Conservation (phyloP, 2,888 invertebrate species). For the Pinctada fucata region DNA sequence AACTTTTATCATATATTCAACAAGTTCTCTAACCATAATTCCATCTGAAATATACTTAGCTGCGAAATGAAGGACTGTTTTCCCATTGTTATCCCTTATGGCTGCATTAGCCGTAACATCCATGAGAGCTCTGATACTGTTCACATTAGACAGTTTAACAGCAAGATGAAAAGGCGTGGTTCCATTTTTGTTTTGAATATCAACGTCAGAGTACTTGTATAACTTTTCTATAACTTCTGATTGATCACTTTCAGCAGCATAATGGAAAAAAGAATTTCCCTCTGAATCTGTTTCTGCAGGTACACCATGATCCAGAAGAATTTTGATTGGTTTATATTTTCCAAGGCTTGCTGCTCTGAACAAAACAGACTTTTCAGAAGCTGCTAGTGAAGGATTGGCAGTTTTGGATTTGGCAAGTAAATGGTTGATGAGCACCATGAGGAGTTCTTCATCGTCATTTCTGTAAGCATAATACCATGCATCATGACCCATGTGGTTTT, state of each 20-base stretch:
- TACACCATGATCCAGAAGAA: slow-evolving; percentile 61
- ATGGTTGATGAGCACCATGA: slow-evolving; percentile 52
- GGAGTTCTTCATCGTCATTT: slow-evolving; percentile 55
- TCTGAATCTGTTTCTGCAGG: slow-evolving; percentile 62
- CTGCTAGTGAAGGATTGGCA: slow-evolving; percentile 21
- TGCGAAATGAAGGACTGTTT: slow-evolving; percentile 71
- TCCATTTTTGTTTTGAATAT: slow-evolving; percentile 65
- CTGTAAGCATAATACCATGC: slow-evolving; percentile 71
- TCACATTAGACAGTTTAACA: slow-evolving; percentile 64
- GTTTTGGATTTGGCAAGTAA: background rate
- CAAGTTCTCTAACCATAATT: slow-evolving; percentile 59
- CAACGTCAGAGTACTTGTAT: slow-evolving; percentile 51
- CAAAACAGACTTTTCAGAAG: slow-evolving; percentile 48
- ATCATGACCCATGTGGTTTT: slow-evolving; percentile 69
- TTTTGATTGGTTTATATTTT: slow-evolving; percentile 61
- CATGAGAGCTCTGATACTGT: slow-evolving; percentile 59
- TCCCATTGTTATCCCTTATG: slow-evolving; percentile 64
- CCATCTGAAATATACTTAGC: slow-evolving; percentile 57
- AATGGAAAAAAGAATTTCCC: slow-evolving; percentile 71
- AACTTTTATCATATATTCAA: slow-evolving; percentile 71
- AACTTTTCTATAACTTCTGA: slow-evolving; percentile 60
- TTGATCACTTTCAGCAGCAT: slow-evolving; percentile 69
- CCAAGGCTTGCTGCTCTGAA: slow-evolving; percentile 58
- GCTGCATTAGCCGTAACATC: slow-evolving; percentile 67
- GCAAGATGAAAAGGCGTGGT: slow-evolving; percentile 74